Conservation (phyloP, 2,888 invertebrate species). For the Balanococcus diminutus region DNA sequence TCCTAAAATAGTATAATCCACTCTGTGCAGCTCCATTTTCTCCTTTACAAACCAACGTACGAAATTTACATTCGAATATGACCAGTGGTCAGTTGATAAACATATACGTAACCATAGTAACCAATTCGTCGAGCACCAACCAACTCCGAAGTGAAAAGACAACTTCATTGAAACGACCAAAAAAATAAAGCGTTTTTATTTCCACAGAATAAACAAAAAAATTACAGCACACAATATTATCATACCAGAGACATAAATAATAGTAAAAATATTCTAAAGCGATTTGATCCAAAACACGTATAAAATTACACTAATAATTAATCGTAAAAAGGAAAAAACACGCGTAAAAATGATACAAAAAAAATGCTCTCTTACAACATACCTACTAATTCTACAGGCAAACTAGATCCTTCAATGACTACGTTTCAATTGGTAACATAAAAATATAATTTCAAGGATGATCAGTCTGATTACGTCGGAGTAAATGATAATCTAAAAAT, state of each 20-base stretch:
- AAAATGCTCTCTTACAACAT: background rate
- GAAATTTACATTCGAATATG: too few relatives aligned
- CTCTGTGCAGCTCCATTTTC: conserved; percentile 72
- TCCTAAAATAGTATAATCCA: conserved; percentile 84
- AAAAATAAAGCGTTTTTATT: conserved; percentile 7
- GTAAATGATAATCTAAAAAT: conserved; percentile 76
- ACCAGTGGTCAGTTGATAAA: background rate
- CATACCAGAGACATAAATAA: background rate
- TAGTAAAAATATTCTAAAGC: background rate
- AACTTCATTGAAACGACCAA: background rate
- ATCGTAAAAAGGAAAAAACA: background rate
- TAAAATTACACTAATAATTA: background rate
- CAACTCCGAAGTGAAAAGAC: background rate
- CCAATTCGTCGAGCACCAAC: background rate
- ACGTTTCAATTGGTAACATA: conserved; percentile 17
- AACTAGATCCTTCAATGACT: conserved; percentile 21
- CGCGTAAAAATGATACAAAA: conserved; percentile 11
- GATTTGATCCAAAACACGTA: background rate
- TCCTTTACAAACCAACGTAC: background rate
- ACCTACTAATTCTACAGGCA: background rate
- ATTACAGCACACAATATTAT: background rate
- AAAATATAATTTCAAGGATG: conserved; percentile 26
- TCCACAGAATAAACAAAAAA: background rate
- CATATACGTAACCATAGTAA: background rate
- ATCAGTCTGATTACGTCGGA: conserved; percentile 61